Conservation (phyloP, 2,113 vertebrate species). For the cattle (Bos taurus) region DNA sequence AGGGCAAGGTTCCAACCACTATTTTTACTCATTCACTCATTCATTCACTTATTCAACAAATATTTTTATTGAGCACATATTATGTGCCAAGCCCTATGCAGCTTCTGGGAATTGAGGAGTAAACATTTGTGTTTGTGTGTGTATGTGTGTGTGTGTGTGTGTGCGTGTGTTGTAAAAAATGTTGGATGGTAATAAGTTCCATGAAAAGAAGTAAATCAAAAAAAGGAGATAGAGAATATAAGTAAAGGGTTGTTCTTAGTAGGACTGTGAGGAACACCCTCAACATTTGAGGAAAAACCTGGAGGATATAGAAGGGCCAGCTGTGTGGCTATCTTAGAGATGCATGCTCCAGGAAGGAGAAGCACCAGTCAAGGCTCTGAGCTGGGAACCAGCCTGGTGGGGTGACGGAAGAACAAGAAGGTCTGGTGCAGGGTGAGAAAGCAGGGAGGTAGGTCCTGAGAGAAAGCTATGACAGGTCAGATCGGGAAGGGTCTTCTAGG, state of each 20-base stretch:
- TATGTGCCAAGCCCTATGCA: not conserved
- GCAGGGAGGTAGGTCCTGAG: not conserved
- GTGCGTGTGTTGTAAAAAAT: not conserved
- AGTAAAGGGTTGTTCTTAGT: not conserved
- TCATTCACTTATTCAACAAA: not conserved
- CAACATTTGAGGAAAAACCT: not conserved
- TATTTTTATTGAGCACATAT: not conserved
- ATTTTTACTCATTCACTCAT: not conserved
- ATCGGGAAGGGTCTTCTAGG: not conserved
- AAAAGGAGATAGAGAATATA: not conserved
- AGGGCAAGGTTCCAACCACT: not conserved
- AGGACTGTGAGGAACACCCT: not conserved
- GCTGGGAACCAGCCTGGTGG: not conserved
- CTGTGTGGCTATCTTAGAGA: too few species aligned
- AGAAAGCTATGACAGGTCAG: not conserved
- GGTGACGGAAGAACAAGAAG: not conserved
- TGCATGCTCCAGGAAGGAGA: too few species aligned
- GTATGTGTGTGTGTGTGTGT: not conserved
- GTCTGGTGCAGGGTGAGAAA: not conserved
- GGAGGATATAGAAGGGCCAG: not conserved
- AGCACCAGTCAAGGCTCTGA: not conserved
- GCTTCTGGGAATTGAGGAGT: not conserved
- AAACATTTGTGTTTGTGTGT: not conserved
- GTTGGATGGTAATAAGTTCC: not conserved
- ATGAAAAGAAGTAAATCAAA: not conserved